Conservation (phyloP, 2,113 vertebrate species). For the Hemibagrus wyckioides region DNA sequence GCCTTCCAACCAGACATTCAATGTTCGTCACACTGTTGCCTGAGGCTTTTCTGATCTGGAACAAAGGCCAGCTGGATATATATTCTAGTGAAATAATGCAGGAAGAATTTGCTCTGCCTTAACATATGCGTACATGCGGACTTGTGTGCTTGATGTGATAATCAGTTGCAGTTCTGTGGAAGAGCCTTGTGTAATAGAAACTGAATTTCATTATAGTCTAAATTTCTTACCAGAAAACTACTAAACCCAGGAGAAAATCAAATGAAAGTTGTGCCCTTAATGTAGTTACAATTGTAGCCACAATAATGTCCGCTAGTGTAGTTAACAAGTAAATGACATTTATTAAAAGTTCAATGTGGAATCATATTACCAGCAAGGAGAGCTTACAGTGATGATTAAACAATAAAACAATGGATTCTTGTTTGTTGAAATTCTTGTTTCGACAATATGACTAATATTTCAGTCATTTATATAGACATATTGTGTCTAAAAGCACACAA, state of each 20-base stretch:
- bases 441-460: neutral
- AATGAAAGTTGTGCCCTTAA: too few relatives aligned
- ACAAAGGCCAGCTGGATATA: conserved; percentile 11
- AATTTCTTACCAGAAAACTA: neutral
- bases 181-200: neutral
- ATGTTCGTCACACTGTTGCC: conserved; percentile 31
- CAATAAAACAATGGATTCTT: neutral
- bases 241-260: too few relatives aligned
- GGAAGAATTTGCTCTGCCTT: conserved; percentile 23
- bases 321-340: neutral
- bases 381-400: neutral
- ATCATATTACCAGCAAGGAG: neutral
- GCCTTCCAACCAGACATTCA: conserved; percentile 18
- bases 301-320: neutral
- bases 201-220: neutral
- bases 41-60: conserved; percentile 17
- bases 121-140: neutral
- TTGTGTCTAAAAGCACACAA: neutral
- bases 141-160: neutral
- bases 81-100: conserved; percentile 9
- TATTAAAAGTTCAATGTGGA: neutral
- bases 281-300: neutral
- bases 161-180: neutral
- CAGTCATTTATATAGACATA: neutral
- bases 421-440: neutral